A percentile compares a stretch with the other conserved stretches of the same genome.
These are phyloP conservation scores for Neopipo cinnamomea DNA, from an alignment of 2,113 vertebrate genomes.

Conservation along the genomic window DNA sequence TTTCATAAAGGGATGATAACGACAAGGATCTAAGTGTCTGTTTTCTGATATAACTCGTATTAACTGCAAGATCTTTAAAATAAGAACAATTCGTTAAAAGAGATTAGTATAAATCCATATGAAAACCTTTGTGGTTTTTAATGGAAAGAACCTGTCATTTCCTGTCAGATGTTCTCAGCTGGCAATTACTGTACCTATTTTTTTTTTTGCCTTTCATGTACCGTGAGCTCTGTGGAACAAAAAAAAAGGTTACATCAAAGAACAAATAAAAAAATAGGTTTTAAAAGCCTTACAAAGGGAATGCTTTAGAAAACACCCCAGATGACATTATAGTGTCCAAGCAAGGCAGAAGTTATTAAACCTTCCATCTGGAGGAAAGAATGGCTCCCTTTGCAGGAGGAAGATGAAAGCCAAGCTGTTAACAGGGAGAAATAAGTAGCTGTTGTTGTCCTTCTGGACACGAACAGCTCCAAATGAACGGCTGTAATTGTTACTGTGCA, in stretches of 20 bases:
- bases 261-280: not conserved
- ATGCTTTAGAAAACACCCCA: not conserved
- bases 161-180: not conserved
- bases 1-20: not conserved
- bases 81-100: not conserved
- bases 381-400: not conserved
- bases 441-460: not conserved
- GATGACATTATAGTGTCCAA: not conserved
- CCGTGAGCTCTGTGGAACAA: not conserved
- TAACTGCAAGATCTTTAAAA: not conserved
- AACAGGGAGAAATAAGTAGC: not conserved
- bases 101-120: not conserved
- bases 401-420: not conserved
- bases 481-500: not conserved
- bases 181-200: not conserved
- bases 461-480: not conserved
- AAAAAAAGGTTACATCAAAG: not conserved
- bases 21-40: not conserved
- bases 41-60: not conserved
- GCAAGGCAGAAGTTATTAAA: not conserved
- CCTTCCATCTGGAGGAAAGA: not conserved
- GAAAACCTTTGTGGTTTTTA: not conserved
- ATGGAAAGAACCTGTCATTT: not conserved
- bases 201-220: not conserved
- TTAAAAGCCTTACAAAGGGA: not conserved